Conservation (phyloP, 2,888 invertebrate genomes). For the Empis livida region DNA sequence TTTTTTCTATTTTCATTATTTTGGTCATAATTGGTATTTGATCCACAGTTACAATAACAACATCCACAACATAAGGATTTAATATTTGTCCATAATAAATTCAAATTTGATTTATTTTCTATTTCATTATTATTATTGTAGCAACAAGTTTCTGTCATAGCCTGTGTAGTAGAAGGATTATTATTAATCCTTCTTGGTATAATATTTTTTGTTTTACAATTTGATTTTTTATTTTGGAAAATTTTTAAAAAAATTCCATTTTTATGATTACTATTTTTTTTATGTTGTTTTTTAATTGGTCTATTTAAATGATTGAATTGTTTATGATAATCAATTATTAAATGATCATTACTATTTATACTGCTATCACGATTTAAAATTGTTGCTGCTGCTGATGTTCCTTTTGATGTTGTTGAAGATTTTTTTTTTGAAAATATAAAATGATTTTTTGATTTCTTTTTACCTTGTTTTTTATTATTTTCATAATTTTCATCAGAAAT, state of each 20-base stretch:
- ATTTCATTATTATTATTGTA: neutral
- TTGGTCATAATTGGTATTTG: neutral
- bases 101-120: neutral
- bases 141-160: neutral
- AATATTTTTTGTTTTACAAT: no score
- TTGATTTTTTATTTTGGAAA: no score
- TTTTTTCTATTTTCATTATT: neutral
- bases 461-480: neutral
- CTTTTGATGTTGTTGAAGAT: neutral
- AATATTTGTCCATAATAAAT: no score
- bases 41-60: neutral
- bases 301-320: neutral
- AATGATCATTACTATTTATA: constrained; percentile 1
- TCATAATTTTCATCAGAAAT: neutral
- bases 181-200: no score
- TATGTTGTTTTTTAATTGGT: neutral
- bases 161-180: no score
- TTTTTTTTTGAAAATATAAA: neutral
- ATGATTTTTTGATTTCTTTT: neutral
- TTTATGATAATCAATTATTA: neutral
- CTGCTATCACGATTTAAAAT: neutral
- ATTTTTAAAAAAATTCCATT: neutral
- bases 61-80: neutral
- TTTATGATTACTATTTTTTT: neutral
- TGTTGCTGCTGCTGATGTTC: neutral